Conservation (phyloP, 2,797 vertebrate species). For the Rhabdomys pumilio region DNA sequence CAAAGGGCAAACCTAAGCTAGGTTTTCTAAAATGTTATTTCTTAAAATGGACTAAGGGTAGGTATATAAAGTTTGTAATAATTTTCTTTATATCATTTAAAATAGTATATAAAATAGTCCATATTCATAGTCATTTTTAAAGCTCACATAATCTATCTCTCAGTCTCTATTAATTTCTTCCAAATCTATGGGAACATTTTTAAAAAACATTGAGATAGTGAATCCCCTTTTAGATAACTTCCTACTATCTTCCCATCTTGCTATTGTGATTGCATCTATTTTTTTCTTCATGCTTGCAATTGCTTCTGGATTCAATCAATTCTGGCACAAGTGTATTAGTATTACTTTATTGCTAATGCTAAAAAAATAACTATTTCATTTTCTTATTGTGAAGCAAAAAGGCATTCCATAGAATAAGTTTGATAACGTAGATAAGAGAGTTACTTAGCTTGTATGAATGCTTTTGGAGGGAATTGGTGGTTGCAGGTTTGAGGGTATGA, state of each 20-base stretch:
- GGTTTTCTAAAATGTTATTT: conserved; percentile 46
- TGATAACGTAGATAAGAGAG: background rate
- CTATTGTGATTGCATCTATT: background rate
- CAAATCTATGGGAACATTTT: background rate
- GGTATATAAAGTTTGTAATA: background rate
- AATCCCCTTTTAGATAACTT: background rate
- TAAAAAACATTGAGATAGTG: background rate
- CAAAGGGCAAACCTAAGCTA: background rate
- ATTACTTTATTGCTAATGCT: background rate
- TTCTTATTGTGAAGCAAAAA: conserved; percentile 50
- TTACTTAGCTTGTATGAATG: background rate
- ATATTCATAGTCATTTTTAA: background rate
- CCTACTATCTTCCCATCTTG: fast-evolving
- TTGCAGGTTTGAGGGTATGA: background rate
- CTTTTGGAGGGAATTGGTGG: conserved; percentile 8
- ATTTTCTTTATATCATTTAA: background rate
- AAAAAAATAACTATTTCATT: conserved; percentile 27
- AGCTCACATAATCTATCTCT: background rate
- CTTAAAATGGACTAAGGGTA: background rate
- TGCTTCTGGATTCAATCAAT: conserved; percentile 15
- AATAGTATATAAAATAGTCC: background rate
- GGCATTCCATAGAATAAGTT: background rate
- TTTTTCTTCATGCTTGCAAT: conserved; percentile 9
- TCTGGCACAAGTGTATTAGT: conserved; percentile 1
- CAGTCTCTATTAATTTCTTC: background rate